A percentile compares a stretch with the other conserved stretches of the same genome.
phyloP scores from a whole-genome alignment of 1,140 invertebrate genomes.

The Drosophila sechellia region DNA sequence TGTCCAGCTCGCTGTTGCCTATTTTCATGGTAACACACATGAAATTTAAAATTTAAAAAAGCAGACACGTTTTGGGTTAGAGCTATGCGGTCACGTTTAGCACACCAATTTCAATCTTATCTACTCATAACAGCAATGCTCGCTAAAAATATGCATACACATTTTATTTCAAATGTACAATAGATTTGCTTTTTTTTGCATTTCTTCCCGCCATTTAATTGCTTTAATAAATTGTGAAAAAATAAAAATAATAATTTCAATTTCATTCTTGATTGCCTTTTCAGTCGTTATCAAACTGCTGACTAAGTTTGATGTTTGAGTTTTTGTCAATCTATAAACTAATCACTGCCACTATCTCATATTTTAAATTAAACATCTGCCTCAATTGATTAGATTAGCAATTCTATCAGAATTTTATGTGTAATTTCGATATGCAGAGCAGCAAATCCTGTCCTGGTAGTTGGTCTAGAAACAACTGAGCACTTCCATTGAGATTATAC shows the following conservation, averaged over 20 bases:
- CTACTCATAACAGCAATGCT: not conserved
- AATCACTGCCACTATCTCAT: not conserved
- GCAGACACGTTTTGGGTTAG: slow-evolving; percentile 21
- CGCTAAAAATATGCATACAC: not conserved
- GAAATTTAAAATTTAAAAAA: slow-evolving; percentile 36
- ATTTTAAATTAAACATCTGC: slow-evolving; percentile 3
- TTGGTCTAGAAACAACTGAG: slow-evolving; percentile 8
- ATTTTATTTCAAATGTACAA: not conserved
- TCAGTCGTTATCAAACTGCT: not conserved
- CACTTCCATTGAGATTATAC: not conserved
- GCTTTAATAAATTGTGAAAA: not conserved
- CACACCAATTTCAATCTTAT: slow-evolving; percentile 1
- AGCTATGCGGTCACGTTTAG: not conserved
- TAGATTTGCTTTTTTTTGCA: not conserved
- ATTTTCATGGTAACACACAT: slow-evolving; percentile 43
- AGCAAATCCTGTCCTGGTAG: not conserved
- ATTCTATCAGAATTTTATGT: slow-evolving; percentile 1
- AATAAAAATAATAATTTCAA: not conserved
- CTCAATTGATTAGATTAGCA: slow-evolving; percentile 12
- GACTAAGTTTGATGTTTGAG: slow-evolving; percentile 1
- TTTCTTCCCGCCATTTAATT: not conserved
- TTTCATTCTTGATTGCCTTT: not conserved
- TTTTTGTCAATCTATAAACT: not conserved
- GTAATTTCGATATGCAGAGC: not conserved
- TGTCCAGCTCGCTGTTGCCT: slow-evolving; percentile 27